phyloP scores from a whole-genome alignment of 2,888 invertebrate species.

The Hyles lineata region DNA sequence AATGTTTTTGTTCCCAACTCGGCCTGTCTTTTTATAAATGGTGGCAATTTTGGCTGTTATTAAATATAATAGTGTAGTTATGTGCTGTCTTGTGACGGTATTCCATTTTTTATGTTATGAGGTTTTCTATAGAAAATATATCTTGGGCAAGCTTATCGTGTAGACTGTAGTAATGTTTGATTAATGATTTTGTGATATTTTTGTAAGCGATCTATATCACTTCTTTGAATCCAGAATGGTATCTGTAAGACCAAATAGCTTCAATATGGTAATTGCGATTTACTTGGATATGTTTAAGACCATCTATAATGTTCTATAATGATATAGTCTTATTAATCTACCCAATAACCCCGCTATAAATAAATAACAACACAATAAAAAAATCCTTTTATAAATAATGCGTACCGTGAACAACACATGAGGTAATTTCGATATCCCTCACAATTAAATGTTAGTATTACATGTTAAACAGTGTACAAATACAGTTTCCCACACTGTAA shows the following conservation, averaged over 20 bases:
- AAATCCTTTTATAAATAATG: not conserved
- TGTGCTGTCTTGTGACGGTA: not conserved
- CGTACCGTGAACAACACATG: not conserved
- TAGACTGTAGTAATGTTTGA: too few species aligned
- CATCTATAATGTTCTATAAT: not conserved
- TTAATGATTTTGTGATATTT: too few species aligned
- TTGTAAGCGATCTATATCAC: too few species aligned
- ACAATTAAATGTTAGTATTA: conserved; percentile 25
- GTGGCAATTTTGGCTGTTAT: not conserved
- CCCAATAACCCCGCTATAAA: too few species aligned
- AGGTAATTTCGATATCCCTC: conserved; percentile 11
- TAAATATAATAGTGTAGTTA: not conserved
- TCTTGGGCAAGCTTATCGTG: too few species aligned
- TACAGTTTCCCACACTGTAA: conserved; percentile 30
- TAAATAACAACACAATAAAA: not conserved
- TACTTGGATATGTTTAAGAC: too few species aligned
- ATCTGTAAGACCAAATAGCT: too few species aligned
- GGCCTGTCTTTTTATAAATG: not conserved
- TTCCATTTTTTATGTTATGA: too few species aligned
- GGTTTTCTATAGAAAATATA: too few species aligned
- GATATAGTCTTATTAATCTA: not conserved
- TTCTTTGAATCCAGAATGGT: too few species aligned
- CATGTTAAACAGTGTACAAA: conserved; percentile 24
- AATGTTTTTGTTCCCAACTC: conserved; percentile 18
- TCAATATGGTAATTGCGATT: too few species aligned